phyloP scores from a whole-genome alignment of 2,797 vertebrate genomes.

The Synaphobranchus kaupii region DNA sequence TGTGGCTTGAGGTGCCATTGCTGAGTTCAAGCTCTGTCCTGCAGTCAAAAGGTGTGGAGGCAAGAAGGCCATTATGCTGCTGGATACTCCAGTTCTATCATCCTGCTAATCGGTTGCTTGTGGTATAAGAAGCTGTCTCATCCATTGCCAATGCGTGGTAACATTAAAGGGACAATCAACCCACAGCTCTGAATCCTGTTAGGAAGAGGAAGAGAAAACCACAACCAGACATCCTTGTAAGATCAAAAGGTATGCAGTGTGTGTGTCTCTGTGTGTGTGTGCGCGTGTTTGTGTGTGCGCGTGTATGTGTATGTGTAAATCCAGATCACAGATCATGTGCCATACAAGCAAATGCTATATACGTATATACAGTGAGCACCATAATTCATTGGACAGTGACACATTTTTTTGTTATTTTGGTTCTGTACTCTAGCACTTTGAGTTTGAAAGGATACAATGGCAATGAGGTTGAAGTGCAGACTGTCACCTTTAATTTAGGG shows the following conservation, averaged over 20 bases:
- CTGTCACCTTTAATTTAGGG: too few relatives aligned
- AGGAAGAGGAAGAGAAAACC: slow-evolving; percentile 17
- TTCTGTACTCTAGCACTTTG: too few relatives aligned
- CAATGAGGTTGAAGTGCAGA: too few relatives aligned
- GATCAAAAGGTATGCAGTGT: neutral
- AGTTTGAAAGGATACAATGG: too few relatives aligned
- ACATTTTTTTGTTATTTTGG: too few relatives aligned
- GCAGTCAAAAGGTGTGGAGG: neutral
- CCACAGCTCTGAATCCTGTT: slow-evolving; percentile 25
- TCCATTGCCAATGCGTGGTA: slow-evolving; percentile 10
- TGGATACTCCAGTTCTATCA: slow-evolving; percentile 17
- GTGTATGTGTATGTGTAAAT: neutral
- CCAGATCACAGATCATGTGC: too few relatives aligned
- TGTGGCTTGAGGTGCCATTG: neutral
- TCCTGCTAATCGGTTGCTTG: neutral
- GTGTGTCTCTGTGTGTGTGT: slow-evolving; percentile 29
- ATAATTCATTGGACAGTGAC: too few relatives aligned
- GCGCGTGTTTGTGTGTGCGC: neutral
- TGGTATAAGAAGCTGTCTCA: neutral
- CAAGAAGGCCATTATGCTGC: slow-evolving; percentile 24
- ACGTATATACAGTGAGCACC: too few relatives aligned
- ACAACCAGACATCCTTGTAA: slow-evolving; percentile 16
- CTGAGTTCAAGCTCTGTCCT: neutral
- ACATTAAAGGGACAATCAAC: slow-evolving; percentile 21
- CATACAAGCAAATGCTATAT: too few relatives aligned